Evolutionary conservation across 2,888 invertebrate species (phyloP).

Genomic region (Plebejus anna): DNA sequence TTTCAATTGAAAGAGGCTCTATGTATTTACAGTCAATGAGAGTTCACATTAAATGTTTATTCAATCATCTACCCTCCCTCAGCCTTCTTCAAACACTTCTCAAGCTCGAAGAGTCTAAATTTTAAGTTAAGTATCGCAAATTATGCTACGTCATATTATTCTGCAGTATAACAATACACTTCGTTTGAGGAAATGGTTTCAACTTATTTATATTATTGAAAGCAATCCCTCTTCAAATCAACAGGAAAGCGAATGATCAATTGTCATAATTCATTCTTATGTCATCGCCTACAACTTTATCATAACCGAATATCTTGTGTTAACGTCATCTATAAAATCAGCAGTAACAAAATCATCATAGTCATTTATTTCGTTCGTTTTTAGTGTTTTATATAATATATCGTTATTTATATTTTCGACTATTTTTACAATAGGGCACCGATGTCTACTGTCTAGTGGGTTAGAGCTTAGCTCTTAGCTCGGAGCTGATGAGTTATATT

Average conservation of each 20-base stretch:
- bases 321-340: background rate
- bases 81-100: background rate
- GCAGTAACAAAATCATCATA: background rate
- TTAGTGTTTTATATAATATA: background rate
- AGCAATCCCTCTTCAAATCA: background rate
- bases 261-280: background rate
- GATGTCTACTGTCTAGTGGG: too few species aligned
- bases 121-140: background rate
- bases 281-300: background rate
- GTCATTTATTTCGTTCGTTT: background rate
- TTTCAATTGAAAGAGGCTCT: constrained; percentile 1
- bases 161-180: background rate
- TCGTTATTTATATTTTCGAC: background rate
- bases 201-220: background rate
- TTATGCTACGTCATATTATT: background rate
- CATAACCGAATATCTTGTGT: background rate
- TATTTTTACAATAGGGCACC: background rate
- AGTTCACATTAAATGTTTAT: background rate
- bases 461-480: too few species aligned
- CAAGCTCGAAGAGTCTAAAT: background rate
- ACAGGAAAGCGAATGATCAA: background rate
- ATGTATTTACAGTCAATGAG: constrained; percentile 9
- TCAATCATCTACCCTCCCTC: background rate
- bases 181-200: background rate
- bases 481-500: too few species aligned